These are phyloP conservation scores for Gambusia affinis DNA, from an alignment of 2,113 vertebrate species.

Conservation along the genomic window DNA sequence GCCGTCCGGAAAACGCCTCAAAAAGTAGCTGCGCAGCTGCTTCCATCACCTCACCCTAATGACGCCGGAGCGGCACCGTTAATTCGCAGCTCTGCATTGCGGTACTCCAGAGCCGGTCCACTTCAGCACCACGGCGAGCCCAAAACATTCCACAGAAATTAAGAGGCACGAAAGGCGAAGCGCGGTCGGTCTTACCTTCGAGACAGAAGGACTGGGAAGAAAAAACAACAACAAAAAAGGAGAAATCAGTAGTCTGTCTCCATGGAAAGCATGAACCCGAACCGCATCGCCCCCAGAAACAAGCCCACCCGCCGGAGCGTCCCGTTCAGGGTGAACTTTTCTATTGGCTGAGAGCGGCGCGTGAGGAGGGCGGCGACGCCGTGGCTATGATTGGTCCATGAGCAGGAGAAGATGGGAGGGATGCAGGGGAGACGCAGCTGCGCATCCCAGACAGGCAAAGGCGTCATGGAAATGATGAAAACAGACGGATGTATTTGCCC, in stretches of 20 bases:
- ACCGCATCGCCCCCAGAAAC: constrained; percentile 56
- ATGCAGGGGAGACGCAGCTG: constrained; percentile 12
- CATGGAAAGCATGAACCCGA: constrained; percentile 62
- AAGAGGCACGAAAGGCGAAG: neutral
- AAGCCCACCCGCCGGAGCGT: constrained; percentile 50
- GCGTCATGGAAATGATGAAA: neutral
- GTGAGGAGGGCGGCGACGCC: neutral
- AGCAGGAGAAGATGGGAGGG: constrained; percentile 20
- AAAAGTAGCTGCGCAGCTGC: constrained; percentile 42
- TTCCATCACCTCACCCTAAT: constrained; percentile 42
- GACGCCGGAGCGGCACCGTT: constrained; percentile 54
- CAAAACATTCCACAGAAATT: neutral
- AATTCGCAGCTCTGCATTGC: constrained; percentile 78
- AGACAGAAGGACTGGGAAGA: constrained; percentile 7
- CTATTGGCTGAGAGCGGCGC: constrained; percentile 70
- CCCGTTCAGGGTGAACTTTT: constrained; percentile 63
- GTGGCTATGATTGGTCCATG: constrained; percentile 55
- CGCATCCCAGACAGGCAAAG: constrained; percentile 6
- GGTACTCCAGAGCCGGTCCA: constrained; percentile 71
- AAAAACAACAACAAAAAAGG: fast-evolving
- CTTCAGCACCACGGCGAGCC: constrained; percentile 1
- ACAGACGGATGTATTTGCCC: too few species aligned
- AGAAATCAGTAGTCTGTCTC: constrained; percentile 25
- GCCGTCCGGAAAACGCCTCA: neutral
- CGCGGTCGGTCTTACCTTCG: constrained; percentile 67